Conservation (phyloP, 2,797 vertebrate genomes). For the Danionella dracula region DNA sequence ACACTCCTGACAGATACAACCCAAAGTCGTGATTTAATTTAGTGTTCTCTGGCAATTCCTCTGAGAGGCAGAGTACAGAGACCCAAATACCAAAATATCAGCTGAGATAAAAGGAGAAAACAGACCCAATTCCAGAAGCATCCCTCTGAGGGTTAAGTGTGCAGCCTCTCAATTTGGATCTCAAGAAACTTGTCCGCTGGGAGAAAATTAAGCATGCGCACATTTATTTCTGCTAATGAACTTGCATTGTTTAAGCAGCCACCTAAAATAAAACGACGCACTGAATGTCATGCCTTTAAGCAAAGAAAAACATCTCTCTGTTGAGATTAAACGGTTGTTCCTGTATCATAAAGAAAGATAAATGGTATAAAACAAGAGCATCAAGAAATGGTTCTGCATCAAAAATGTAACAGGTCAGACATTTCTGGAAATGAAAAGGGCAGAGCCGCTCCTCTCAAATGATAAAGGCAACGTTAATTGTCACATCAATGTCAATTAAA, state of each 20-base stretch:
- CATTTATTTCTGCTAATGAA: conserved; percentile 54
- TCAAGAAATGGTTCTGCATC: background rate
- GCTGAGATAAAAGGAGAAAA: conserved; percentile 48
- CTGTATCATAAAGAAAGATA: conserved; percentile 2
- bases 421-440: too few relatives aligned
- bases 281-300: conserved; percentile 11
- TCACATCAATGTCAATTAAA: conserved; percentile 48
- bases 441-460: background rate
- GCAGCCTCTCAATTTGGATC: conserved; percentile 44
- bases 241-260: conserved; percentile 41
- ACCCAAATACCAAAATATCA: conserved; percentile 63
- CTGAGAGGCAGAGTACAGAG: conserved; percentile 48
- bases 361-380: background rate
- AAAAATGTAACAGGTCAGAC: background rate
- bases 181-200: conserved; percentile 52
- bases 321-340: background rate
- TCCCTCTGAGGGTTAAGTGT: conserved; percentile 48
- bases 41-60: conserved; percentile 29
- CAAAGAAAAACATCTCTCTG: background rate
- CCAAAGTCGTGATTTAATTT: conserved; percentile 41
- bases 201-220: conserved; percentile 46
- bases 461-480: conserved; percentile 49
- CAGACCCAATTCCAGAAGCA: conserved; percentile 42
- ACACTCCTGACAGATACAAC: conserved; percentile 16
- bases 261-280: conserved; percentile 25